Conservation (phyloP, 30 jellyfish, hydroid and myxozoan species). For the Cassiopea xamachana region DNA sequence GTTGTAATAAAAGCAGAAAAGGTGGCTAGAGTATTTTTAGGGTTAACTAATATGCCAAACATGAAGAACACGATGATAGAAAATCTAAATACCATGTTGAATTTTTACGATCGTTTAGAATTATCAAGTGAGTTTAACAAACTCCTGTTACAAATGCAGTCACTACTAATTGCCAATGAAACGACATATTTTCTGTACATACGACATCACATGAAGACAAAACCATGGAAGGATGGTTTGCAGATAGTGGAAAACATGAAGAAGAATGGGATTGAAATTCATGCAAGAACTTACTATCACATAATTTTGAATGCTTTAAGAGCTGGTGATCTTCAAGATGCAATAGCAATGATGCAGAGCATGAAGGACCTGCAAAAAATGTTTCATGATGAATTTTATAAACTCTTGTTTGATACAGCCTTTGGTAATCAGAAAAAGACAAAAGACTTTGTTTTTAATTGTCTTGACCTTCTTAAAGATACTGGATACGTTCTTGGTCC, state of each 20-base stretch:
- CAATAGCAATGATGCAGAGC: neutral
- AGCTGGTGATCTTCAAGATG: slow-evolving; percentile 35
- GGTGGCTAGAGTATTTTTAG: neutral
- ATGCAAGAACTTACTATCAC: slow-evolving; percentile 49
- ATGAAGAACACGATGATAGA: slow-evolving; percentile 21
- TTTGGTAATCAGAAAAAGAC: neutral
- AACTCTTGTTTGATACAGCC: slow-evolving; percentile 17
- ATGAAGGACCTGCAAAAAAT: slow-evolving; percentile 39
- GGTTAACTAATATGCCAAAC: neutral
- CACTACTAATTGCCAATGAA: slow-evolving; percentile 30
- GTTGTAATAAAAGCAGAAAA: neutral
- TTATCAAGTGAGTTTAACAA: neutral
- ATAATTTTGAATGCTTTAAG: slow-evolving; percentile 42
- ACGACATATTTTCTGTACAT: slow-evolving; percentile 45
- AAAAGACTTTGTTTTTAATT: slow-evolving; percentile 8
- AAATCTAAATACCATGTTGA: slow-evolving; percentile 41
- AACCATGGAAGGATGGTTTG: slow-evolving; percentile 55
- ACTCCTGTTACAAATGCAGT: slow-evolving; percentile 23
- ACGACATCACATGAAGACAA: slow-evolving; percentile 31
- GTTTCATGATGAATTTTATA: slow-evolving; percentile 57
- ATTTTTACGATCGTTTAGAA: slow-evolving; percentile 29
- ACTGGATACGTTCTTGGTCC: slow-evolving; percentile 71
- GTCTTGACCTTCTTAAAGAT: slow-evolving; percentile 34
- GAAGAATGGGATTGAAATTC: slow-evolving; percentile 25
- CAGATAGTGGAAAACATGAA: slow-evolving; percentile 28